phyloP scores from a whole-genome alignment of 1,140 invertebrate species.

The Medauroidea extradentata region DNA sequence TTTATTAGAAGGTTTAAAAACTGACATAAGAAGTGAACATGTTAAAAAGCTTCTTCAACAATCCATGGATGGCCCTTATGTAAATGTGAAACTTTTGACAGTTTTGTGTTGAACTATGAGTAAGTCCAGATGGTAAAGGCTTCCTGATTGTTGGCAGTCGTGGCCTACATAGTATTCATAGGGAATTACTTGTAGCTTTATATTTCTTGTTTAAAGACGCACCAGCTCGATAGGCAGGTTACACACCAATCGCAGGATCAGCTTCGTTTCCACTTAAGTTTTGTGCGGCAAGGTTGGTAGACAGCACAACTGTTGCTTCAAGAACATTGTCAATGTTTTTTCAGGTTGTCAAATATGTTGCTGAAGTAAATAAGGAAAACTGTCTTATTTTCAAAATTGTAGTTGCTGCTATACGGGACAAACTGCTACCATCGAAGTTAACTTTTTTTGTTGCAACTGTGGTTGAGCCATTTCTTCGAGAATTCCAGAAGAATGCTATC shows the following conservation, averaged over 20 bases:
- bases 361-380: no score
- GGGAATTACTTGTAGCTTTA: neutral
- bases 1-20: slow-evolving; percentile 14
- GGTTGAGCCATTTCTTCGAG: no score
- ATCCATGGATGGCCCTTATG: slow-evolving; percentile 19
- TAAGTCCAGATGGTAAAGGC: neutral
- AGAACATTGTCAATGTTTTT: no score
- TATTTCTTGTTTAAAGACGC: neutral
- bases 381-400: no score
- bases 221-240: neutral
- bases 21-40: neutral
- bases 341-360: no score
- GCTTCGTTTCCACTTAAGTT: neutral
- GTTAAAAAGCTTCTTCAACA: slow-evolving; percentile 7
- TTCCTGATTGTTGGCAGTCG: slow-evolving; percentile 20
- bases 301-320: no score
- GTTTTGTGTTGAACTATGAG: no score
- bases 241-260: slow-evolving; percentile 1
- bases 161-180: slow-evolving; percentile 17
- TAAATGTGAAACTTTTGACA: slow-evolving; percentile 13
- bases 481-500: no score
- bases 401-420: no score
- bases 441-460: no score
- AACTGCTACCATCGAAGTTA: no score
- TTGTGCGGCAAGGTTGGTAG: no score